phyloP scores from a whole-genome alignment of 2,113 vertebrate species.

The Zeus faber region DNA sequence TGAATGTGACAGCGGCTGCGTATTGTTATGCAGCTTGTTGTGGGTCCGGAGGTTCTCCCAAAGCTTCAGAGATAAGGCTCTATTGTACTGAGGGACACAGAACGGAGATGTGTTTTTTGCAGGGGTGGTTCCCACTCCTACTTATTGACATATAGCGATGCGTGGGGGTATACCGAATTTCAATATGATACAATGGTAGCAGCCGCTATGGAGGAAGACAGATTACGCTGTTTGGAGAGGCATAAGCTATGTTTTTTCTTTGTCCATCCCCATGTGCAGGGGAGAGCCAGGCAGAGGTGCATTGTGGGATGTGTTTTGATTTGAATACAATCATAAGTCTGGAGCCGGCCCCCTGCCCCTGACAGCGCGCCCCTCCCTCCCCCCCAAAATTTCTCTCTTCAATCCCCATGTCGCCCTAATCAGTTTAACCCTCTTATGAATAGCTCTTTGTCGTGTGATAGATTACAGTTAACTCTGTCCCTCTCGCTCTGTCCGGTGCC shows the following conservation, averaged over 20 bases:
- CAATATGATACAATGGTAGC: conserved; percentile 40
- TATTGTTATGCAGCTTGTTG: too few species aligned
- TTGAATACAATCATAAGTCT: conserved; percentile 81
- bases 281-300: conserved; percentile 62
- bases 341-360: conserved; percentile 45
- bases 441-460: conserved; percentile 78
- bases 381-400: conserved; percentile 71
- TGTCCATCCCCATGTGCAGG: conserved; percentile 66
- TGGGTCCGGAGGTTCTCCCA: background rate
- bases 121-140: conserved; percentile 25
- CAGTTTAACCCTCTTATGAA: conserved; percentile 81
- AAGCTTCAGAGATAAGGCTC: conserved; percentile 18
- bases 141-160: conserved; percentile 15
- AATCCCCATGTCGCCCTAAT: conserved; percentile 74
- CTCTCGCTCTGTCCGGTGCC: conserved; percentile 53
- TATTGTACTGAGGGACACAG: conserved; percentile 23
- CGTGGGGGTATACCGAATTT: conserved; percentile 6
- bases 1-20: too few species aligned
- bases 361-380: conserved; percentile 52
- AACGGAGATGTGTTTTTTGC: conserved; percentile 38
- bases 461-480: conserved; percentile 78
- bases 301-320: conserved; percentile 82
- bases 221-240: conserved; percentile 63
- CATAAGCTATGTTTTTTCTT: conserved; percentile 67
- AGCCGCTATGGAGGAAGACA: conserved; percentile 43